phyloP scores from a whole-genome alignment of 2,797 vertebrate species.

The Danio tinwini region DNA sequence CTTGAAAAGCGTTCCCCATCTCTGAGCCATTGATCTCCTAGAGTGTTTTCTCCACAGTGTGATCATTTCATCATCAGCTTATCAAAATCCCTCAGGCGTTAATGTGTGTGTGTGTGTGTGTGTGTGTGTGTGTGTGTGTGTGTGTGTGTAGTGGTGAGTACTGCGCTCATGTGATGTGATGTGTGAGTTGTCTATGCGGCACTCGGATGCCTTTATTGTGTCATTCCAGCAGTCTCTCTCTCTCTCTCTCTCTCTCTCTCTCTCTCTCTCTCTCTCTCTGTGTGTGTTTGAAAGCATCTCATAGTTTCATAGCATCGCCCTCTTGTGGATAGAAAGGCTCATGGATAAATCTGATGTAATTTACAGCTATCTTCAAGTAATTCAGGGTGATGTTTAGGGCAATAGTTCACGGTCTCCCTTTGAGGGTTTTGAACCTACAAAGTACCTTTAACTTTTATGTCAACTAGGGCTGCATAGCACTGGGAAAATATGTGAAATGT shows the following conservation, averaged over 20 bases:
- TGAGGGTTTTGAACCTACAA: background rate
- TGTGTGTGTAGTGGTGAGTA: too few species aligned
- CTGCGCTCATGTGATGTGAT: background rate
- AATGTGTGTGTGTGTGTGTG: too few species aligned
- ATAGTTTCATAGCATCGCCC: background rate
- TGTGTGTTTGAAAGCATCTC: slow-evolving; percentile 6
- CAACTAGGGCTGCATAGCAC: background rate
- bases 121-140: too few species aligned
- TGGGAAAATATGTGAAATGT: too few species aligned
- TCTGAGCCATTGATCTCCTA: background rate
- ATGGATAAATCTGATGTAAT: background rate
- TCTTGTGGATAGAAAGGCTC: slow-evolving; percentile 9
- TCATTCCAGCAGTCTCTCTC: slow-evolving; percentile 10
- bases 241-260: slow-evolving; percentile 32
- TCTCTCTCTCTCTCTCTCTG: slow-evolving; percentile 33
- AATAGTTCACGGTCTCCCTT: background rate
- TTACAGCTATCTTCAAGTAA: background rate
- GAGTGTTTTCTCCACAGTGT: background rate
- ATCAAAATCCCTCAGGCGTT: background rate
- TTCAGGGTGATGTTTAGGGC: background rate
- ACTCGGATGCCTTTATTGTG: slow-evolving; percentile 19
- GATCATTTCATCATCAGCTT: background rate
- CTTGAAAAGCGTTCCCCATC: too few species aligned
- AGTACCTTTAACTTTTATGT: background rate
- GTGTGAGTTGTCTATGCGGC: slow-evolving; percentile 23